These are phyloP conservation scores for Bos javanicus DNA, from an alignment of 2,113 vertebrate genomes.

Conservation along the genomic window DNA sequence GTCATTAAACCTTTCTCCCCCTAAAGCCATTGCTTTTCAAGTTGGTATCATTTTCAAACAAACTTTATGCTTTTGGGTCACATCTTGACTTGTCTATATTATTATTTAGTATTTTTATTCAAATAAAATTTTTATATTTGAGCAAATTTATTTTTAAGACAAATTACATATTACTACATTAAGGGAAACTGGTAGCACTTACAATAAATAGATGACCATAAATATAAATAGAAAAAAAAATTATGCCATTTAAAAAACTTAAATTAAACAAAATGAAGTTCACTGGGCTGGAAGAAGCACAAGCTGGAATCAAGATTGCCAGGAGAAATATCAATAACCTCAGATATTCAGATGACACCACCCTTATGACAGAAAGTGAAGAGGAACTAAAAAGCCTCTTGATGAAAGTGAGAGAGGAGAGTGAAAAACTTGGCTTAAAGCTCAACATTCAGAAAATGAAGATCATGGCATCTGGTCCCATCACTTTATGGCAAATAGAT, in stretches of 20 bases:
- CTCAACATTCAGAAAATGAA: too few species aligned
- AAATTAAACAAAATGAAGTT: neutral
- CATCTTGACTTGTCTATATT: neutral
- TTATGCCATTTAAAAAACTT: neutral
- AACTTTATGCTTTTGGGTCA: neutral
- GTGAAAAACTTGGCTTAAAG: too few species aligned
- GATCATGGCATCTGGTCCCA: too few species aligned
- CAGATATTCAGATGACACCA: too few species aligned
- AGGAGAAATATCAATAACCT: too few species aligned
- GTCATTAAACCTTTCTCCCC: neutral
- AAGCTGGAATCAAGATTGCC: too few species aligned
- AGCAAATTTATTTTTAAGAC: neutral
- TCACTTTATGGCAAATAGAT: too few species aligned
- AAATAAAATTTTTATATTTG: neutral
- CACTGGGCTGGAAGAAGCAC: too few species aligned
- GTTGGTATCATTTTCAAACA: neutral
- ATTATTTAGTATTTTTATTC: neutral
- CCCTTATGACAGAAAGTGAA: too few species aligned
- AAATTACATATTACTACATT: neutral
- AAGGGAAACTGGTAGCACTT: neutral
- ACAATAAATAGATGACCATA: neutral
- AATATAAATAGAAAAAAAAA: neutral
- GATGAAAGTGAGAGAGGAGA: too few species aligned
- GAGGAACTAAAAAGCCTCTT: too few species aligned
- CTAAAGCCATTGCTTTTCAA: neutral